Percentiles rank a stretch among this genome's conserved stretches.
Conservation (phyloP, 2,797 vertebrate species). For the Cynodonichthys magdalenae region DNA sequence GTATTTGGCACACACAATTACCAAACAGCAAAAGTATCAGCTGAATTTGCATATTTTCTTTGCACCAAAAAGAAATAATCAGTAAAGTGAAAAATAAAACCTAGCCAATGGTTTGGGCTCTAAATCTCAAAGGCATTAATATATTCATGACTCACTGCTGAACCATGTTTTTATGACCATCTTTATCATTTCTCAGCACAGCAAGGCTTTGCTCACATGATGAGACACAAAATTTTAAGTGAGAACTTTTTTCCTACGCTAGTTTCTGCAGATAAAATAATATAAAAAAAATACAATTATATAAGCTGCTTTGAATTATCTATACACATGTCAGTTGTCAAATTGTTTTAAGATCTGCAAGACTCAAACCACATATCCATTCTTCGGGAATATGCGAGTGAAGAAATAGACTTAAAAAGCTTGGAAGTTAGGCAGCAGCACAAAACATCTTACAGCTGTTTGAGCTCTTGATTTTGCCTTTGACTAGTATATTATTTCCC, state of each 20-base stretch:
- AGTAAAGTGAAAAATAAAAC: not conserved
- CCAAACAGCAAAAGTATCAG: not conserved
- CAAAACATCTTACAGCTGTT: slow-evolving; percentile 48
- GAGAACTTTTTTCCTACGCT: slow-evolving; percentile 14
- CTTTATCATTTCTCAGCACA: slow-evolving; percentile 57
- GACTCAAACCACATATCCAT: slow-evolving; percentile 11
- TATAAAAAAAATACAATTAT: slow-evolving; percentile 1
- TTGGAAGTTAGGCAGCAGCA: slow-evolving; percentile 21
- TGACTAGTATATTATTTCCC: slow-evolving; percentile 44
- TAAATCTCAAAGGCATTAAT: slow-evolving; percentile 56
- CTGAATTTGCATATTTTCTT: not conserved
- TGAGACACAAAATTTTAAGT: slow-evolving; percentile 45
- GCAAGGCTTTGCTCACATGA: slow-evolving; percentile 25
- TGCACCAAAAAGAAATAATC: not conserved
- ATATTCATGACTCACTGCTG: slow-evolving; percentile 61
- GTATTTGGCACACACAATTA: not conserved
- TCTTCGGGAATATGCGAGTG: slow-evolving; percentile 16
- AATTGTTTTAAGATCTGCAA: slow-evolving; percentile 39
- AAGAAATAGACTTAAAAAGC: slow-evolving; percentile 24
- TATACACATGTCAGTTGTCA: slow-evolving; percentile 54
- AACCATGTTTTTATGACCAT: slow-evolving; percentile 57
- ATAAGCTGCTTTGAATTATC: slow-evolving; percentile 20
- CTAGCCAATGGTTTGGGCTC: slow-evolving; percentile 33
- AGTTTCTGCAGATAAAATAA: slow-evolving; percentile 5
- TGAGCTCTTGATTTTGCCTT: slow-evolving; percentile 29